A percentile compares a stretch with the other conserved stretches of the same genome.
phyloP scores from a whole-genome alignment of 1,140 invertebrate genomes.

The Samia ricini region DNA sequence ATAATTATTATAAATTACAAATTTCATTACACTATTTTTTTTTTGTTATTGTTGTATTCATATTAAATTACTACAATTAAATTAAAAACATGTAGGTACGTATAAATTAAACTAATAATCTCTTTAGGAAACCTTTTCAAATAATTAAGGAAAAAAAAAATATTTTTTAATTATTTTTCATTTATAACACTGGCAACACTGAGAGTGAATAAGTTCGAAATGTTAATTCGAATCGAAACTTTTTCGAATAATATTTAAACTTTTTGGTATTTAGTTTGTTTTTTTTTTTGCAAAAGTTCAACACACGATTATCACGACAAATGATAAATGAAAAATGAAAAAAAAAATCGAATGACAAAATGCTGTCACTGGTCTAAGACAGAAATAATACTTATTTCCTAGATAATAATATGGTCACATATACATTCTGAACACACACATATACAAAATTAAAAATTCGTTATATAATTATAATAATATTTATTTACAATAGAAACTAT shows the following conservation, averaged over 20 bases:
- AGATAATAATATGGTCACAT: conserved; percentile 52
- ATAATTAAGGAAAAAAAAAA: neutral
- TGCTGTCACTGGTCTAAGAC: neutral
- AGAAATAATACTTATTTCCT: neutral
- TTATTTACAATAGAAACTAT: conserved; percentile 52
- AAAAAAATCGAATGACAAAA: neutral
- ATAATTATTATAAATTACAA: conserved; percentile 69
- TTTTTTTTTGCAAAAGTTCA: no score
- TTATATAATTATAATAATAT: conserved; percentile 28
- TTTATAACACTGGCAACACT: neutral
- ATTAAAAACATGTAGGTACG: conserved; percentile 25
- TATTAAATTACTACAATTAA: conserved; percentile 14
- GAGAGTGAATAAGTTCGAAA: no score
- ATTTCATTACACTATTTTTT: conserved; percentile 36
- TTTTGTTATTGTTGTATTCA: neutral
- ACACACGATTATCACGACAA: no score
- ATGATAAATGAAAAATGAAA: no score
- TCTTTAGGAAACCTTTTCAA: conserved; percentile 21
- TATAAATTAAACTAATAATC: conserved; percentile 57
- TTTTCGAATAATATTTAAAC: neutral
- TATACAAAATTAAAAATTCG: conserved; percentile 71
- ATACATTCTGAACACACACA: conserved; percentile 69
- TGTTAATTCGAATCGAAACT: no score
- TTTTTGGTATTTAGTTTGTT: neutral
- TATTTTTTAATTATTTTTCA: neutral